Evolutionary conservation across 2,113 vertebrate species (phyloP).

Genomic region (Grallaria varia): DNA sequence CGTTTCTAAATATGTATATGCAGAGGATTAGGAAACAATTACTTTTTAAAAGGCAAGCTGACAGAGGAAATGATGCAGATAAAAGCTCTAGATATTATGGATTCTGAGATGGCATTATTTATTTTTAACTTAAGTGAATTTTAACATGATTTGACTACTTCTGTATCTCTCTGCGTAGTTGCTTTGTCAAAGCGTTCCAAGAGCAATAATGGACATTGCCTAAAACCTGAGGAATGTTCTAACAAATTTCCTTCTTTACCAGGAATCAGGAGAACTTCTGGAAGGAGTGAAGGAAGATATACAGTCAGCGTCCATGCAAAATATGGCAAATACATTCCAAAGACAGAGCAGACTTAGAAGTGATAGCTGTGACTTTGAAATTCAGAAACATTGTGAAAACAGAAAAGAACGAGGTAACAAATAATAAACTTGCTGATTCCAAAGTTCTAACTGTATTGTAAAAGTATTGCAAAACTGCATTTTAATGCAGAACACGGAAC

Average conservation of each 20-base stretch:
- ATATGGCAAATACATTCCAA: neutral
- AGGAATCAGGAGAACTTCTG: neutral
- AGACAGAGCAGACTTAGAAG: neutral
- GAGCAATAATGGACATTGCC: slow-evolving; percentile 2
- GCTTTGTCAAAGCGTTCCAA: slow-evolving; percentile 8
- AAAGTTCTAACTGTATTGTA: neutral
- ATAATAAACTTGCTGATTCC: neutral
- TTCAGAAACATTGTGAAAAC: neutral
- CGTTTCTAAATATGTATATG: neutral
- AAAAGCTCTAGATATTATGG: neutral
- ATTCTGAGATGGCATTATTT: neutral
- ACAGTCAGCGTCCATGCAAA: neutral
- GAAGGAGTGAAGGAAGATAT: neutral
- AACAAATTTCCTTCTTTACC: neutral
- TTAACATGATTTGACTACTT: neutral
- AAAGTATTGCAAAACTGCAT: neutral
- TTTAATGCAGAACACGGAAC: neutral
- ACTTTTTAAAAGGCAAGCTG: neutral
- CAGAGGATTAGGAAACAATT: neutral
- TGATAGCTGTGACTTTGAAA: neutral
- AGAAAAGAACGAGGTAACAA: neutral
- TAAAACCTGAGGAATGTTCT: slow-evolving; percentile 40
- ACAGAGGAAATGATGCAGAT: neutral
- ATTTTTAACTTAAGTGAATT: neutral
- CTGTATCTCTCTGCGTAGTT: neutral